These are phyloP conservation scores for Keiferia lycopersicella DNA, from an alignment of 2,888 invertebrate genomes.

Conservation along the genomic window DNA sequence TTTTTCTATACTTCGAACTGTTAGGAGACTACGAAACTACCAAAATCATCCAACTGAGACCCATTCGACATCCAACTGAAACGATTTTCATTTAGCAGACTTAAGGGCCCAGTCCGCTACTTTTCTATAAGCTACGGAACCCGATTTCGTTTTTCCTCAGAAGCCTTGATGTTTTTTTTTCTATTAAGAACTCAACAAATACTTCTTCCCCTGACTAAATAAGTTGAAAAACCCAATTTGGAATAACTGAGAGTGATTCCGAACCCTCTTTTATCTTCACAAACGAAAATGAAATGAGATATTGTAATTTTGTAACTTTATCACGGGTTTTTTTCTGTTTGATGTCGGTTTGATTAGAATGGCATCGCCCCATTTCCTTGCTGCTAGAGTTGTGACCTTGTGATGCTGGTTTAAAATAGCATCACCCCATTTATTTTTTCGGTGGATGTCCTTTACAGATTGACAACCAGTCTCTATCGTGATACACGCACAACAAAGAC, in stretches of 20 bases:
- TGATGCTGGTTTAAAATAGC: too few species aligned
- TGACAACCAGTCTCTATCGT: not conserved
- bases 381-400: too few species aligned
- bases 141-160: conserved; percentile 38
- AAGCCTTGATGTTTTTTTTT: conserved; percentile 48
- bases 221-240: conserved; percentile 68
- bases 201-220: conserved; percentile 50
- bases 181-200: conserved; percentile 61
- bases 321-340: not conserved
- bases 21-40: too few species aligned
- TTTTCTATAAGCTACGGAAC: too few species aligned
- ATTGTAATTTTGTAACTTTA: not conserved
- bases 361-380: not conserved
- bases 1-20: too few species aligned
- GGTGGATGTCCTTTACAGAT: too few species aligned
- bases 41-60: too few species aligned
- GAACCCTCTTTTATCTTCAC: conserved; percentile 19
- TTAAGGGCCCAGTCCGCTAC: too few species aligned
- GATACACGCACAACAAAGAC: too few species aligned
- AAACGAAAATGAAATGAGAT: not conserved
- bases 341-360: not conserved
- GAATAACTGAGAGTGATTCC: conserved; percentile 65
- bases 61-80: too few species aligned
- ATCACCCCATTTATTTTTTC: too few species aligned
- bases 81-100: too few species aligned